Evolutionary conservation across 2,797 vertebrate genomes (phyloP), one percentile per base, ranked within the genome.

Genomic region (Sebastes hubbsi): DNA sequence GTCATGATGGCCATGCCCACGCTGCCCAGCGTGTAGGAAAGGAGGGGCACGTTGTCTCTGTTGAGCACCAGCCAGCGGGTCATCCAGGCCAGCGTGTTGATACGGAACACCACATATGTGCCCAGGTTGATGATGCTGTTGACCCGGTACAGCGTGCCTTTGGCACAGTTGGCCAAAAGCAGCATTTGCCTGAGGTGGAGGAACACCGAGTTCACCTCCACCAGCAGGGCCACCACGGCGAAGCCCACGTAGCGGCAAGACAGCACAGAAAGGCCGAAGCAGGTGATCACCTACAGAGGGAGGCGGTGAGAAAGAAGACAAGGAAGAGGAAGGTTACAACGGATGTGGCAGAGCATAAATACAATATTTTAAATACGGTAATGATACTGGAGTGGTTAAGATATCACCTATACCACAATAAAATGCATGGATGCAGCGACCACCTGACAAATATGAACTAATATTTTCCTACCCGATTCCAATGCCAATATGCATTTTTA

Each of bases 151-250:
- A 90, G 80, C 2, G 94, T 88, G 80, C 94, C 88, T 32, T 85
- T 75, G 9, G 92, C 87, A 59, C 94, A 91, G 92, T 36, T 87
- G 74, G 97, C 96, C 96, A 98, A 97, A 7, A 97, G 96, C 65
- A 98, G 94, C 55, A 97, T 93, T 78, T 97, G 97, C 49, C 96
- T 88, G 67, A 98, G 84, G 90, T 99, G 96, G 16, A 98, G 96
- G 94, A 98, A 98, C 89, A 97, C 90, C 0, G 98, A 99, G 92
- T 99, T 99, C 38, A 99, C 95, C 92, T 99, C 97, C 87, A 99
- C 97, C 88, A 99, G 86, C 42, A 99, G 90, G 52, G 97, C 97
- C 87, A 99, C 96, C 16, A 98, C 94, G 0, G 97, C 91, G 7
- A 98, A 97, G 61, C 98, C 98, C 0, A 98, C 79, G 0, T 96